Evolutionary conservation across 2,113 vertebrate genomes (phyloP).

Genomic region (Muntiacus muntjak): DNA sequence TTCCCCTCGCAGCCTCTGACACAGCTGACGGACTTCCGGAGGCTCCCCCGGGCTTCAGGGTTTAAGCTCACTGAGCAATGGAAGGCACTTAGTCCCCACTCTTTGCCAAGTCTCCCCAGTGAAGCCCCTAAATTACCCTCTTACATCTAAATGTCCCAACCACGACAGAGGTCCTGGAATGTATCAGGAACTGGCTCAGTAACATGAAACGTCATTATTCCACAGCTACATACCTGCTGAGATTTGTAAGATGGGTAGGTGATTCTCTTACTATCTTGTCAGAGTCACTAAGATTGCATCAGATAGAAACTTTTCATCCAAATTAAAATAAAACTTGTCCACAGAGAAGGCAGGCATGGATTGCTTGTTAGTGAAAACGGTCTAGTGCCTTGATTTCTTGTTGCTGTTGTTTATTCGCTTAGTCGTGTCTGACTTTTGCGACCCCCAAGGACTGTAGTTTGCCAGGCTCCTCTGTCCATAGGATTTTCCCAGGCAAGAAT

Average conservation of each 20-base stretch:
- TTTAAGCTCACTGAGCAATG: neutral
- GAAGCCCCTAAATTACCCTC: neutral
- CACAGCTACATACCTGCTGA: neutral
- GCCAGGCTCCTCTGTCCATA: neutral
- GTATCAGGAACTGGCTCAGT: neutral
- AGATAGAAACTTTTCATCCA: neutral
- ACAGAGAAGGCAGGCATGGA: neutral
- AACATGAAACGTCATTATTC: neutral
- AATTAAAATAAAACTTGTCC: neutral
- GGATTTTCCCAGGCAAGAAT: neutral
- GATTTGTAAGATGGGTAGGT: neutral
- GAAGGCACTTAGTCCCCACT: neutral
- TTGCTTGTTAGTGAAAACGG: neutral
- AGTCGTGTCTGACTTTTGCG: neutral
- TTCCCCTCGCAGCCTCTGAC: neutral
- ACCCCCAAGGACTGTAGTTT: neutral
- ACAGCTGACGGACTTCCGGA: neutral
- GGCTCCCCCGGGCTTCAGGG: neutral
- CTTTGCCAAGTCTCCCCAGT: neutral
- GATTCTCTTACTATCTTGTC: slow-evolving; percentile 13
- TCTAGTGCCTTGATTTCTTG: neutral
- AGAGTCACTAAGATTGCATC: neutral
- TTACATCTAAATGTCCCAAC: neutral
- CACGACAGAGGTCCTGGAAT: neutral
- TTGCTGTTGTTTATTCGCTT: neutral